Percentiles rank a stretch among this genome's conserved stretches.
phyloP scores from a whole-genome alignment of 1,140 invertebrate species.

The Nautilus pompilius region DNA sequence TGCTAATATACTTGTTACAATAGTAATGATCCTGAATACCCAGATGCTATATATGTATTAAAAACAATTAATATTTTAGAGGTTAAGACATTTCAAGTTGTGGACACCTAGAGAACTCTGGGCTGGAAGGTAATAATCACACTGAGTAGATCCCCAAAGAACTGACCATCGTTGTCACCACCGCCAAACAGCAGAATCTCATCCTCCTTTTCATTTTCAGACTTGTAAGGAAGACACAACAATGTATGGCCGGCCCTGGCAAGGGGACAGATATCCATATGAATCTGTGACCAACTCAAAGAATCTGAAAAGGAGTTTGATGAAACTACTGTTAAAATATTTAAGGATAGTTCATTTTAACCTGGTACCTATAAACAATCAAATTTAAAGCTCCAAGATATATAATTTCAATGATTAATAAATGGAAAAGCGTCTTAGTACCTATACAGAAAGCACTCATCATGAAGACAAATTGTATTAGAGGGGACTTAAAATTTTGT shows the following conservation, averaged over 20 bases:
- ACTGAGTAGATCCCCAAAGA: conserved; percentile 43
- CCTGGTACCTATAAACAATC: not conserved
- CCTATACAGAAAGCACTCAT: too few relatives aligned
- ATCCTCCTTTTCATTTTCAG: conserved; percentile 47
- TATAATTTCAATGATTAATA: too few relatives aligned
- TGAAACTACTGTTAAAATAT: too few relatives aligned
- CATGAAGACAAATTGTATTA: too few relatives aligned
- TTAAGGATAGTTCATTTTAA: not conserved
- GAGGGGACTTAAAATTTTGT: too few relatives aligned
- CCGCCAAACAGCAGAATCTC: conserved; percentile 51
- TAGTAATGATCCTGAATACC: too few relatives aligned
- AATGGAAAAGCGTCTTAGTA: too few relatives aligned
- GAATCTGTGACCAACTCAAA: conserved; percentile 32
- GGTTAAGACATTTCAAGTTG: too few relatives aligned
- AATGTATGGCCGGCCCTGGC: conserved; percentile 42
- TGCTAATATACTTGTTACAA: too few relatives aligned
- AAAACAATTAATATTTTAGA: too few relatives aligned
- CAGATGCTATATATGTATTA: too few relatives aligned
- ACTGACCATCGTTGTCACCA: conserved; percentile 50
- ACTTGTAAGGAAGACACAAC: conserved; percentile 42
- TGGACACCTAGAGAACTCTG: too few relatives aligned
- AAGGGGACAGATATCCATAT: conserved; percentile 26
- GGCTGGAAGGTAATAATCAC: conserved; percentile 40
- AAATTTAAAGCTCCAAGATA: not conserved
- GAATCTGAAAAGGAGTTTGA: conserved; percentile 18